Evolutionary conservation across 2,888 invertebrate species (phyloP), one percentile per base, ranked within the genome.

Genomic region (Choristoneura rosaceana): DNA sequence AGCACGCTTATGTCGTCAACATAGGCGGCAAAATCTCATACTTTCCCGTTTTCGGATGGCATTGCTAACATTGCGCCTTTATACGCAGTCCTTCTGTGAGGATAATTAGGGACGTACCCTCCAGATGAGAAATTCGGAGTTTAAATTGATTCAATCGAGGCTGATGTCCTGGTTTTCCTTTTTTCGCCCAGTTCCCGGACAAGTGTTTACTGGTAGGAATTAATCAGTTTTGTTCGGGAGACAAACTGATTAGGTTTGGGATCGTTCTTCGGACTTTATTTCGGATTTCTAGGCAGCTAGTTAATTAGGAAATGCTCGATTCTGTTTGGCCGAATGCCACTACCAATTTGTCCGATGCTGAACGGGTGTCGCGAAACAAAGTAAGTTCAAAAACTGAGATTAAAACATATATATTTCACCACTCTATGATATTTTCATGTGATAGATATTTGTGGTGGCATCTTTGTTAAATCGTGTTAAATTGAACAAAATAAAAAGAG

Each of bases 121-220:
- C 78, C 81, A 90, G 90, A 93, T 91, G 92, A 90, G 92, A 92
- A 91, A 90, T 87, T 90, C 83, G 88, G 84, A 88, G 88, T 90
- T 91, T 90, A 92, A 93, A 93, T 93, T 92, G 92, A 93, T 92
- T 93, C 92, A 90, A 93, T 93, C 91, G 91, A 90, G 87, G 87
- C 84, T 85, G 86, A 89, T 91, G 90, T 90, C 91, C 88, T 89
- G 88, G 38, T 66, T 66, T 64, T 50, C 64, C 68, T 62, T 66
- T 71, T 71, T 71, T 71, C 62, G 71, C 71, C 62, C 71, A 67
- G 66, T 71, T 71, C 38, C 61, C 38, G 62, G 50, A 59, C 67
- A 67, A 71, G 71, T 71, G 71, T 71, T 68, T 71, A 65, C 65
- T 33, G 60, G 63, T 69, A 43, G 68, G 62, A 64, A 73, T 69